Base-by-base conservation (phyloP, 2,888 invertebrate genomes). In the Plusia festucae region DNA sequence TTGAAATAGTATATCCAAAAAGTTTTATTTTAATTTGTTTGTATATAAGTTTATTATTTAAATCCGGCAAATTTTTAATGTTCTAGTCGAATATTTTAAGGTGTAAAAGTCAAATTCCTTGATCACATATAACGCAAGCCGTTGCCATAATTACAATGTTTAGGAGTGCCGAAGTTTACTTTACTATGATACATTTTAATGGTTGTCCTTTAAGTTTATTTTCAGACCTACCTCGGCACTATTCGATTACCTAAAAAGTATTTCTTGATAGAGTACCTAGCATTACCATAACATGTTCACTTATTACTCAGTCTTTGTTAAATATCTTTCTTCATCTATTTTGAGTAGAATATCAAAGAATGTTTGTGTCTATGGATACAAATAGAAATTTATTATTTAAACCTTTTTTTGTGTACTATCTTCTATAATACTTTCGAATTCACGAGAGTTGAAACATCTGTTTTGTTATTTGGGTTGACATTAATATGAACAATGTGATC, bases 1-100 rank as follows among this genome's bases (percentile, higher is more conserved):
- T 30, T 30, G 30, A 9, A 30, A 7, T 2, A 9, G 8, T 9
- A 24, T 30, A 30, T 30, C 30, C 9, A 9, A 9, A 30, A 30
- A 9, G 30, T 9, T 9, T 7, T 9, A 9, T 30, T 30, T 30
- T 30, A 27, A 3, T 27, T 27, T 27, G 5, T 8, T 27, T 27
- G 5, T 27, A 27, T 0, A 27, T 27, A 27, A 5, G 27, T 27
- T 27, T 27, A 2, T 7, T 27, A 27, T 8, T 27, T 27, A 4
- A 44, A 16, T 56, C 9, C 49, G 40, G 24, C 54, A 54, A 58
- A 44, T 54, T 52, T 54, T 55, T 32, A 65, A n/a, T 40, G 55
- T 66, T 18, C 40, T 64, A 71, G 65, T 55, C 72, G 30, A 71
- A 65, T 65, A 65, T 53, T 34, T 65, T 18, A 71, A 30, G 53